Evolutionary conservation across 2,797 vertebrate genomes (phyloP).

Genomic region (Spinus pinus): DNA sequence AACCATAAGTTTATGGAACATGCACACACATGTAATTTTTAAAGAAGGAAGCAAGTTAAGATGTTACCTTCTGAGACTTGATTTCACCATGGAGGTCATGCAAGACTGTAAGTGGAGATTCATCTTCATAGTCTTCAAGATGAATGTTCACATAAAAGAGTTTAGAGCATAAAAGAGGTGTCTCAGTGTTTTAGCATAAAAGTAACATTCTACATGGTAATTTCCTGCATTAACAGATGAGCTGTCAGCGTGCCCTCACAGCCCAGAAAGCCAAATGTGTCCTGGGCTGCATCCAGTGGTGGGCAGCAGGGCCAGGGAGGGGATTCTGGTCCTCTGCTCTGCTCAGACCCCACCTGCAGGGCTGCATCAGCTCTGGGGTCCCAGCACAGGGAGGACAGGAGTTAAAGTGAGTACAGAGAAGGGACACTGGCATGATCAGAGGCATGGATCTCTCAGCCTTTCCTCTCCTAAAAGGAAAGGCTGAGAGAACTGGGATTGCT

Average conservation of each 20-base stretch:
- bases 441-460: neutral
- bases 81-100: constrained; percentile 82
- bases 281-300: neutral
- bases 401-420: rapidly evolving
- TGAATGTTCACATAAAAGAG: neutral
- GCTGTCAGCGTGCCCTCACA: neutral
- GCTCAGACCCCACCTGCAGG: neutral
- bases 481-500: neutral
- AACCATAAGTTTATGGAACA: neutral
- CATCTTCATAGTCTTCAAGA: constrained; percentile 75
- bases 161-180: neutral
- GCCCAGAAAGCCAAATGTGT: rapidly evolving
- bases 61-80: constrained; percentile 81
- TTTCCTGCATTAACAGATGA: neutral
- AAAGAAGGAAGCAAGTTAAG: neutral
- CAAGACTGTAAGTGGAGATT: constrained; percentile 72
- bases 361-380: neutral
- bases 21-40: neutral
- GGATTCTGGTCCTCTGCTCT: neutral
- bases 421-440: rapidly evolving
- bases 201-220: neutral
- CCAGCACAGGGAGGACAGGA: neutral
- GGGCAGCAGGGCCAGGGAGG: neutral
- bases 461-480: neutral
- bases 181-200: neutral